Conservation (phyloP, 2,113 vertebrate genomes). For the Platichthys stellatus region DNA sequence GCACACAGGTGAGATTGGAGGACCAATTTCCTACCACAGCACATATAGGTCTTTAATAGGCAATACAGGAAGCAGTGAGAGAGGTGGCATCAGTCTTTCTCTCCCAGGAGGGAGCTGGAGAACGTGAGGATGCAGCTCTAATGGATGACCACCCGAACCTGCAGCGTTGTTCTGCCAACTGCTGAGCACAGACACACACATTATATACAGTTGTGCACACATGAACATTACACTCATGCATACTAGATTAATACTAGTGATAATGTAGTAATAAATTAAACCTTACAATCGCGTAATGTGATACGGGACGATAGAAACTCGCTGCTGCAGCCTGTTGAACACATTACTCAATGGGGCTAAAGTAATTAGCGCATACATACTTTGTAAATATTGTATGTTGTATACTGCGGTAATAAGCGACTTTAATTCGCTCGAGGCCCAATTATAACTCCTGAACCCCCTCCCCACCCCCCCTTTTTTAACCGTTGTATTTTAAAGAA, state of each 20-base stretch:
- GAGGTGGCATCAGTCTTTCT: slow-evolving; percentile 39
- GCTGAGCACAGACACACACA: not conserved
- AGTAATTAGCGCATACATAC: not conserved
- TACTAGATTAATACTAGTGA: not conserved
- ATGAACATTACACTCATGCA: not conserved
- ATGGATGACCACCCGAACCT: slow-evolving; percentile 56
- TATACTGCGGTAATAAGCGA: not conserved
- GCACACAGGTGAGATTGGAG: slow-evolving; percentile 11
- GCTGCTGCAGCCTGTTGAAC: no score
- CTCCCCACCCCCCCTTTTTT: not conserved
- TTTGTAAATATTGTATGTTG: not conserved
- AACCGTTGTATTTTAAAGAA: not conserved
- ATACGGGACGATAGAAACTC: not conserved
- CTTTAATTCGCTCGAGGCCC: not conserved
- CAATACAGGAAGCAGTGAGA: slow-evolving; percentile 21
- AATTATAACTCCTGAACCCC: no score
- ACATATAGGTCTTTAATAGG: slow-evolving; percentile 39
- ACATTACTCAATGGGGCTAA: not conserved
- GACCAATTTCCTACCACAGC: slow-evolving; percentile 14
- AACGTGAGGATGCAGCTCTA: slow-evolving; percentile 46
- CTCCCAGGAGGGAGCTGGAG: slow-evolving; percentile 23
- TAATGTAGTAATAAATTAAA: not conserved
- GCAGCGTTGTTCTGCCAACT: slow-evolving; percentile 21
- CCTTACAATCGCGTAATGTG: not conserved
- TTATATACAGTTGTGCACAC: not conserved